phyloP scores from a whole-genome alignment of 2,113 vertebrate genomes.

The Paradisaea rubra region DNA sequence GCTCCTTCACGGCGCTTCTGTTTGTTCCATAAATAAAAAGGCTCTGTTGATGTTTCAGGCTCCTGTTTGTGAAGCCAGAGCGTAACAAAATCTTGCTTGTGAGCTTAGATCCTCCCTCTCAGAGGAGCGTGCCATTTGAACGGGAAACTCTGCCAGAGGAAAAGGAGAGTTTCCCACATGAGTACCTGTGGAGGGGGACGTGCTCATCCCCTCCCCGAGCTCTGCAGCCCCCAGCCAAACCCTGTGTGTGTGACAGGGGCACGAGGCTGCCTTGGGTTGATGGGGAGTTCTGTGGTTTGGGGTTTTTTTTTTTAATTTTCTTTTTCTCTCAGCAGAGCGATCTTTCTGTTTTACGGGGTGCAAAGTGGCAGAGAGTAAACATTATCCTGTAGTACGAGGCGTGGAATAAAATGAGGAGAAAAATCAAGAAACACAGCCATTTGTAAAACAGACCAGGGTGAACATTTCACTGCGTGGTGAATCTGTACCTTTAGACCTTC shows the following conservation, averaged over 20 bases:
- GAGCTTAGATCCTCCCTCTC: neutral
- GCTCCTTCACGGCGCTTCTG: neutral
- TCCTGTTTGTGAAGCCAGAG: neutral
- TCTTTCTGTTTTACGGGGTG: neutral
- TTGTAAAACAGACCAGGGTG: neutral
- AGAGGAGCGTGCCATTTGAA: neutral
- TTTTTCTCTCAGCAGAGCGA: neutral
- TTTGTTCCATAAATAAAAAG: constrained; percentile 23
- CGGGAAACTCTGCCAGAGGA: neutral
- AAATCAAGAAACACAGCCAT: neutral
- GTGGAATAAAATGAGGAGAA: neutral
- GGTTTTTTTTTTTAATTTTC: neutral
- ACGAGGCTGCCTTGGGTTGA: neutral
- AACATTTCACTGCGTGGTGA: rapidly evolving
- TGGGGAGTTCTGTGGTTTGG: rapidly evolving
- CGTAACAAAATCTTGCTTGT: constrained; percentile 12
- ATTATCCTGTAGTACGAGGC: neutral
- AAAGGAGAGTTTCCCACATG: neutral
- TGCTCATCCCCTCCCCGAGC: neutral
- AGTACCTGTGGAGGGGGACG: neutral
- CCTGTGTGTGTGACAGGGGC: rapidly evolving
- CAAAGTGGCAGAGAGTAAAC: neutral
- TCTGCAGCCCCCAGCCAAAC: neutral
- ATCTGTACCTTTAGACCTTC: neutral
- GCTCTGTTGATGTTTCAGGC: constrained; percentile 13